Conservation (phyloP, 2,888 invertebrate genomes). For the Epiperipatus broadwayi region DNA sequence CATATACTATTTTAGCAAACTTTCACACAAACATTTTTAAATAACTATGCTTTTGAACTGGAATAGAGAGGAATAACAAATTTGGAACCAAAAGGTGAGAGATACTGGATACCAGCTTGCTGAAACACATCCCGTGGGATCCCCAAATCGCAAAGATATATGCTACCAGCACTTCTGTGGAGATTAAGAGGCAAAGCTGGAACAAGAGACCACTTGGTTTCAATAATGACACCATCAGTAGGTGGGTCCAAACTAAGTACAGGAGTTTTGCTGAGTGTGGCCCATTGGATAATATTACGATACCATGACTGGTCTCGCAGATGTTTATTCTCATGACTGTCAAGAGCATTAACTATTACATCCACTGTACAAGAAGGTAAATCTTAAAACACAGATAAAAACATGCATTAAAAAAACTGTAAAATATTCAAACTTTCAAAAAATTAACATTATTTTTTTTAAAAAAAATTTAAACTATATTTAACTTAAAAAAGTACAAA, state of each 20-base stretch:
- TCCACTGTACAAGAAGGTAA: slow-evolving; percentile 21
- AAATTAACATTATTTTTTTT: not conserved
- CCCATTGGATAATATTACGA: slow-evolving; percentile 43
- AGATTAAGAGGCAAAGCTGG: slow-evolving; percentile 49
- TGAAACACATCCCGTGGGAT: slow-evolving; percentile 55
- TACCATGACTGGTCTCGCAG: slow-evolving; percentile 27
- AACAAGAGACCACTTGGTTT: slow-evolving; percentile 46
- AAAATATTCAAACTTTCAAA: slow-evolving; percentile 16
- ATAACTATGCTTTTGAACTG: too few relatives aligned
- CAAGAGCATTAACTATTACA: slow-evolving; percentile 27
- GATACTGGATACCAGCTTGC: slow-evolving; percentile 54
- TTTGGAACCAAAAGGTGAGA: slow-evolving; percentile 64
- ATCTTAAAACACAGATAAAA: not conserved
- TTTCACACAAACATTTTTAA: too few relatives aligned
- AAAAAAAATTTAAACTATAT: not conserved
- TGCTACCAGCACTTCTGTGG: slow-evolving; percentile 40
- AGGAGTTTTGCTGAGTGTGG: slow-evolving; percentile 46
- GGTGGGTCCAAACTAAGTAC: slow-evolving; percentile 57
- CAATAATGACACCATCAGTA: slow-evolving; percentile 33
- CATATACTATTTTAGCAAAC: too few relatives aligned
- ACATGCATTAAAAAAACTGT: slow-evolving; percentile 11
- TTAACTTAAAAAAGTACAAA: slow-evolving; percentile 10
- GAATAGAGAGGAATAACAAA: slow-evolving; percentile 51
- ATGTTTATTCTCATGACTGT: slow-evolving; percentile 22
- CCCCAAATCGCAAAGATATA: slow-evolving; percentile 66